Percentiles rank a stretch among this genome's conserved stretches.
Evolutionary conservation across 2,797 vertebrate species (phyloP).

Genomic region (Micropoecilia bifurca): DNA sequence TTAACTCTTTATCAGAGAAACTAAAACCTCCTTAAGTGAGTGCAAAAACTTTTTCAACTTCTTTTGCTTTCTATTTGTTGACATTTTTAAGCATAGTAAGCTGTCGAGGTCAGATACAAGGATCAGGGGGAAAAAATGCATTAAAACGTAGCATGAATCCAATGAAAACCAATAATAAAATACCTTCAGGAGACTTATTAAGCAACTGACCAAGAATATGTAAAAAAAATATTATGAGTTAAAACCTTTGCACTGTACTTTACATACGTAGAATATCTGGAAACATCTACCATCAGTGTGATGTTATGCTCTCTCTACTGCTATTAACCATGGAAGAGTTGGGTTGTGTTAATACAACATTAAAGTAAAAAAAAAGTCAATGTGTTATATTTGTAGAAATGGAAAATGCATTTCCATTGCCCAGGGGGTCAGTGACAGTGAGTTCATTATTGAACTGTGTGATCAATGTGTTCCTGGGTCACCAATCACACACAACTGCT

Average conservation of each 20-base stretch:
- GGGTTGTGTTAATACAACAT: not conserved
- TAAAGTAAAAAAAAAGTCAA: slow-evolving; percentile 21
- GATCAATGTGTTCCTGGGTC: slow-evolving; percentile 63
- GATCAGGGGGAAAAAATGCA: not conserved
- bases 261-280: not conserved
- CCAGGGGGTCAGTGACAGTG: slow-evolving; percentile 35
- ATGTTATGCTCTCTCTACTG: not conserved
- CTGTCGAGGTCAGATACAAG: not conserved
- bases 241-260: not conserved
- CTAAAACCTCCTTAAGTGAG: no score
- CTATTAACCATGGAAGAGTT: not conserved
- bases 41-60: no score
- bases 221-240: not conserved
- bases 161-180: not conserved
- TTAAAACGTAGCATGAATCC: not conserved
- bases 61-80: no score
- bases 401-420: slow-evolving; percentile 61
- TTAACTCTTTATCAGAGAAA: no score
- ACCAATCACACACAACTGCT: slow-evolving; percentile 44
- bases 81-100: no score
- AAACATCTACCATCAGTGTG: not conserved
- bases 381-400: slow-evolving; percentile 36
- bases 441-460: slow-evolving; percentile 63
- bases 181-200: not conserved
- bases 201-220: not conserved